Evolutionary conservation across 2,797 vertebrate species (phyloP).

Genomic region (Gymnocypris eckloni): DNA sequence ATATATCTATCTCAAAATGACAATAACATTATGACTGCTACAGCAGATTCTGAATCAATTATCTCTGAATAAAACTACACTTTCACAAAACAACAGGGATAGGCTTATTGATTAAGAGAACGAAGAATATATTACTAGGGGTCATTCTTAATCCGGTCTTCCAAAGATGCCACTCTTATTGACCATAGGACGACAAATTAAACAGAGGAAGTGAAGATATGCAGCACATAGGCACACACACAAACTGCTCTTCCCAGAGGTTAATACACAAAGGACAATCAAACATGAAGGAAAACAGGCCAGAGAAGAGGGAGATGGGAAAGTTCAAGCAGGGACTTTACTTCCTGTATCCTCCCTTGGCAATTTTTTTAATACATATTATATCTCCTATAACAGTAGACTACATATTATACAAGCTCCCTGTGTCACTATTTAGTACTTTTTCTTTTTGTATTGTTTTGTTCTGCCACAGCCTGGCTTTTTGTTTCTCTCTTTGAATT

Average conservation of each 20-base stretch:
- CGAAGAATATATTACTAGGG: slow-evolving; percentile 58
- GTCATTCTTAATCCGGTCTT: slow-evolving; percentile 57
- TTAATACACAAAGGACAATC: slow-evolving; percentile 35
- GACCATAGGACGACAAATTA: slow-evolving; percentile 49
- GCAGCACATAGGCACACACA: slow-evolving; percentile 28
- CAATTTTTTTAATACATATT: slow-evolving; percentile 6
- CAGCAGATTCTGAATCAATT: not conserved
- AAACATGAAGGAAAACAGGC: slow-evolving; percentile 1
- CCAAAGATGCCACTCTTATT: slow-evolving; percentile 54
- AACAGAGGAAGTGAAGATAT: slow-evolving; percentile 49
- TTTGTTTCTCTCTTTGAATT: not conserved
- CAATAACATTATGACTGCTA: not conserved
- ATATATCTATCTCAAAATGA: not conserved
- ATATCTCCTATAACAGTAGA: not conserved
- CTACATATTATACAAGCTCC: not conserved
- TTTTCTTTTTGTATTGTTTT: slow-evolving; percentile 7
- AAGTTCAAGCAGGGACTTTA: not conserved
- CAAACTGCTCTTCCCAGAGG: slow-evolving; percentile 29
- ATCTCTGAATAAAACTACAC: slow-evolving; percentile 22
- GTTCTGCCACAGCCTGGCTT: not conserved
- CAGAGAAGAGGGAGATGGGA: not conserved
- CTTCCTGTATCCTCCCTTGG: slow-evolving; percentile 6
- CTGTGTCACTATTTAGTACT: not conserved
- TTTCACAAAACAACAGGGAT: slow-evolving; percentile 52
- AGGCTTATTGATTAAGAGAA: slow-evolving; percentile 56